phyloP scores from a whole-genome alignment of 2,113 vertebrate species.

The Chlorocebus sabaeus region DNA sequence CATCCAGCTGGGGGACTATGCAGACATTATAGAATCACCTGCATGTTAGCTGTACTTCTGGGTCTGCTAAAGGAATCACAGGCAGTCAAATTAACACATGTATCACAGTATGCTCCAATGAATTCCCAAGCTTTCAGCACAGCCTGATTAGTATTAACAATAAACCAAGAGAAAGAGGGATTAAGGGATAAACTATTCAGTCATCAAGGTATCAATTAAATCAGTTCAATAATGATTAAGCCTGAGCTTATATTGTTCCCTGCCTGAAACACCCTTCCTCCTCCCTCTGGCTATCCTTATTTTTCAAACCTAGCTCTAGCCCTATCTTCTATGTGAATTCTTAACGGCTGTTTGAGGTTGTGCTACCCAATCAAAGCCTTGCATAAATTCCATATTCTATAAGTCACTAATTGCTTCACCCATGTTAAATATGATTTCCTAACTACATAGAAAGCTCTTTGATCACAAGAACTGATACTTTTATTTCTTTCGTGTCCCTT shows the following conservation, averaged over 20 bases:
- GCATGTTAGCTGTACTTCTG: constrained; percentile 15
- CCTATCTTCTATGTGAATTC: background rate
- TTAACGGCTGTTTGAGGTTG: background rate
- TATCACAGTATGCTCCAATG: constrained; percentile 25
- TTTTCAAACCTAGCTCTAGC: background rate
- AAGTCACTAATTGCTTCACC: background rate
- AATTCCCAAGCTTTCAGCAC: background rate
- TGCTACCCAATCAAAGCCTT: background rate
- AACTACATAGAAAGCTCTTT: background rate
- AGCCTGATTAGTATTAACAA: constrained; percentile 28
- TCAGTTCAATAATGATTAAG: background rate
- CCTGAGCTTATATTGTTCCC: constrained; percentile 9
- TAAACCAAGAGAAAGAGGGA: background rate
- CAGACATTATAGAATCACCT: constrained; percentile 8
- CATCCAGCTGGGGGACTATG: background rate
- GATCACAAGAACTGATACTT: background rate
- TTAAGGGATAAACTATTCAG: constrained; percentile 39
- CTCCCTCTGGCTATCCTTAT: background rate
- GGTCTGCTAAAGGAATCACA: constrained; percentile 32
- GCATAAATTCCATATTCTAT: background rate
- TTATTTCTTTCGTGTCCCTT: background rate
- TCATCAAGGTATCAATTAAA: background rate
- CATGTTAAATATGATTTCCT: background rate
- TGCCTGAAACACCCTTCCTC: background rate
- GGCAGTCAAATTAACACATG: constrained; percentile 11